Evolutionary conservation across 2,797 vertebrate species (phyloP).

Genomic region (Gila robusta): DNA sequence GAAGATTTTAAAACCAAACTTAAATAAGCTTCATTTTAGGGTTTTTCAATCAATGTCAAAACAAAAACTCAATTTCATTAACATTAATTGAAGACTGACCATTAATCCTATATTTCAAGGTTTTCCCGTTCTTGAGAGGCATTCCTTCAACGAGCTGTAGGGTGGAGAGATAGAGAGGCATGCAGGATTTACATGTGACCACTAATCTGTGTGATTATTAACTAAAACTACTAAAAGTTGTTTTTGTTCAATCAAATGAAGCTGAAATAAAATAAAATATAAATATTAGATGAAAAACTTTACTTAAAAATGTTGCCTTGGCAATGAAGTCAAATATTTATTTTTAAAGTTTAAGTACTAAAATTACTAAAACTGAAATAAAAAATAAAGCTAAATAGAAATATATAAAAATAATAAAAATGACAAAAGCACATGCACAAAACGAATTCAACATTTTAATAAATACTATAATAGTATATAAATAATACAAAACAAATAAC

Average conservation of each 20-base stretch:
- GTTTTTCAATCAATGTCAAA: neutral
- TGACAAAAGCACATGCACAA: neutral
- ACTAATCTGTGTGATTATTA: neutral
- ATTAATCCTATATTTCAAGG: constrained; percentile 91
- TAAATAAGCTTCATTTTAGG: neutral
- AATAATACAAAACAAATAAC: neutral
- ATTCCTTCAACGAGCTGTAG: constrained; percentile 90
- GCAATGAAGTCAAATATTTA: neutral
- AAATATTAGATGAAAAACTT: neutral
- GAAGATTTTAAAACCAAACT: neutral
- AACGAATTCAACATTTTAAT: neutral
- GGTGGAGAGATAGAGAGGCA: constrained; percentile 23
- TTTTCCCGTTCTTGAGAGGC: constrained; percentile 84
- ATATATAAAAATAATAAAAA: neutral
- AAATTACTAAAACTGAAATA: neutral
- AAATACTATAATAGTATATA: no score
- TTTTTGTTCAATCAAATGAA: neutral
- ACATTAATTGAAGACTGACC: constrained; percentile 72
- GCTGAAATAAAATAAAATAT: neutral
- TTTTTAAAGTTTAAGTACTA: neutral
- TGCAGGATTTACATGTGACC: neutral
- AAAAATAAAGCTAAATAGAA: neutral
- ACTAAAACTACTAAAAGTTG: neutral
- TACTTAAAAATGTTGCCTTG: neutral
- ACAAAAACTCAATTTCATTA: no score